phyloP scores from a whole-genome alignment of 2,888 invertebrate genomes.

The Lithodes maja region DNA sequence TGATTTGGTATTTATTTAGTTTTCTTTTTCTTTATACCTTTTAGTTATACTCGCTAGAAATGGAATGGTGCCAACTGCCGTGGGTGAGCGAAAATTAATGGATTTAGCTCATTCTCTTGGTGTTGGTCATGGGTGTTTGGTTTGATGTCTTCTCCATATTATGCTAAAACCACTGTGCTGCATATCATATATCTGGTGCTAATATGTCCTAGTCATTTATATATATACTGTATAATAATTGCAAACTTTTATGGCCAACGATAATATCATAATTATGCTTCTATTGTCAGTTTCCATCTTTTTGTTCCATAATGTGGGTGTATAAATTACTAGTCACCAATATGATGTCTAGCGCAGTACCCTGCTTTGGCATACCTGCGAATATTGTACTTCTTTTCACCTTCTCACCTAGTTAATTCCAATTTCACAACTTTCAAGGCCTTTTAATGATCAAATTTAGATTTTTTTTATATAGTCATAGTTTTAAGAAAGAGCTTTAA shows the following conservation, averaged over 20 bases:
- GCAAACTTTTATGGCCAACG: neutral
- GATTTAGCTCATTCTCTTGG: slow-evolving; percentile 70
- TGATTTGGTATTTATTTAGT: slow-evolving; percentile 69
- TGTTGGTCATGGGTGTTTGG: slow-evolving; percentile 69
- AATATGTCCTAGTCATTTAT: neutral
- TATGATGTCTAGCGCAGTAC: slow-evolving; percentile 49
- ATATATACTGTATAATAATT: neutral
- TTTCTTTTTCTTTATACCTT: slow-evolving; percentile 68
- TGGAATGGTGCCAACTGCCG: slow-evolving; percentile 71
- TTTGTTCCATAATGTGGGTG: slow-evolving; percentile 14
- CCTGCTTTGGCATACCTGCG: slow-evolving; percentile 62
- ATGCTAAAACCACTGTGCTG: slow-evolving; percentile 56
- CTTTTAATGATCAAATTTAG: slow-evolving; percentile 37
- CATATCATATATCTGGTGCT: neutral
- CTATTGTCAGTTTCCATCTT: neutral
- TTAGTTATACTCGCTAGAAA: slow-evolving; percentile 71
- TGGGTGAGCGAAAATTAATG: slow-evolving; percentile 70
- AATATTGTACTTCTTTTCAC: slow-evolving; percentile 47
- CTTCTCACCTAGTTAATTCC: slow-evolving; percentile 45
- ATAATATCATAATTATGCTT: neutral
- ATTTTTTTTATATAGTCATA: slow-evolving; percentile 2
- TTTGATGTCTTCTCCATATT: slow-evolving; percentile 59
- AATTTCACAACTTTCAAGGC: slow-evolving; percentile 51
- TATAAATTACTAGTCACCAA: neutral
- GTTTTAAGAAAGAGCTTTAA: neutral